Evolutionary conservation across 2,797 vertebrate species (phyloP), one percentile per base, ranked within the genome.

Genomic region (Fringilla coelebs): DNA sequence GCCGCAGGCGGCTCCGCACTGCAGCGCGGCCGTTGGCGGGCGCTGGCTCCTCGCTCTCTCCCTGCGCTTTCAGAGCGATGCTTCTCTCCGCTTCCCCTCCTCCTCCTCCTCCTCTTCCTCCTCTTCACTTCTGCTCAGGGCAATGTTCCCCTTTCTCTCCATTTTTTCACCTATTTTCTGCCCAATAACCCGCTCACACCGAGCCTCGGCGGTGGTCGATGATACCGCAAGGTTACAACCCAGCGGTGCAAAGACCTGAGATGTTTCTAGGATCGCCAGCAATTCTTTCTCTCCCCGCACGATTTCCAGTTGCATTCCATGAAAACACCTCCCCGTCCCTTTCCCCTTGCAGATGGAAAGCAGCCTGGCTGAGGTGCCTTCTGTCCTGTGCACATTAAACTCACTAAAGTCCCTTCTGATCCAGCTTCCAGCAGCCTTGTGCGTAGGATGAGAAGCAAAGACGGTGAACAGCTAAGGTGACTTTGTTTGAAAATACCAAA

Each of bases 41-140:
- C 29, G 6, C 78, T 0, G 65, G 7, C 26, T 67, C 60, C 54
- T 25, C 40, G 0, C 40, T n/a, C 8, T 4, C 6, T 10, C 43
- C 17, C 25, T 1, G 18, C 0, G 9, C 3, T 34, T 13, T 22
- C 82, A 3, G 1, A 31, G 6, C 4, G 6, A 21, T 25, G 43
- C 21, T 61, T 36, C 55, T 22, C 32, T 8, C 41, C 8, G 45
- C 54, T 19, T 26, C 74, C 36, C 32, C 74, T 34, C 41, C 54
- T 60, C 70, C 46, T 54, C 51, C 29, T 52, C 51, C 51, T 3
- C n/a, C n/a, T 29, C 60, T 19, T n/a, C n/a, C 31, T 38, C 25
- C n/a, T 29, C 60, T 19, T 24, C 71, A 1, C 28, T 20, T 22
- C 75, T 9, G 1, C 54, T n/a, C 21, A 6, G 43, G 55, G 16